Base-by-base conservation (phyloP, 1,140 invertebrate species). In the Sitobion miscanthi region DNA sequence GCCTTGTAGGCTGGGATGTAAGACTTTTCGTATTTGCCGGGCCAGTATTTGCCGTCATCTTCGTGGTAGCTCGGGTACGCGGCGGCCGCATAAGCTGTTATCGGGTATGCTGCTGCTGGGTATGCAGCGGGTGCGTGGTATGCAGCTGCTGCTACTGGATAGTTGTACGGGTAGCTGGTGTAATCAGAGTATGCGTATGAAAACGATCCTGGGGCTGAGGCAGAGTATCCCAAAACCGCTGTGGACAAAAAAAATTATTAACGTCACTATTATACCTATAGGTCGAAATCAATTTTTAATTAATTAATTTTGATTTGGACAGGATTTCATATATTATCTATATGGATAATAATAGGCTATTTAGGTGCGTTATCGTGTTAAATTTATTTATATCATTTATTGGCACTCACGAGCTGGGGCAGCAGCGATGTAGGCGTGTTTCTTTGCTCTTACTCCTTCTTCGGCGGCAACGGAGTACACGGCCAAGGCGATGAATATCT, bases 41-140 rank as follows among this genome's bases (percentile, higher is more conserved):
- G 94, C 94, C 93, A 94, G 94, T 94, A 94, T 93, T 91, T 93
- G 21, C 94, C 94, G 77, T 94, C 94, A 52, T 94, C 94, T 23
- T 94, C n/a, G 11, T 69, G 82, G 94, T 94, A 94, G 49, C 62
- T 52, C 30, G 91, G 94, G 62, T 93, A 94, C 38, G 35, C 77
- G n/a, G n/a, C 17, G 47, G 94, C 89, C 30, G 87, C 45, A 86
- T 94, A 88, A 21, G 93, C 91, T 85, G 87, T 49, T 49, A 62
- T 77, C 23, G 94, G 85, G 83, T 89, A 77, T 20, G 77, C 90
- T 62, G 82, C 49, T 20, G 82, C 35, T 38, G 69, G 69, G 17
- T 35, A n/a, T 82, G 17, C 14, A 1, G 35, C n/a, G 14, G 77
- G n/a, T 35, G 20, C 35, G 14, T 2, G 77, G 20, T 82, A 82